These are phyloP conservation scores for Hylomyscus alleni DNA, from an alignment of 2,797 vertebrate species.

Conservation along the genomic window DNA sequence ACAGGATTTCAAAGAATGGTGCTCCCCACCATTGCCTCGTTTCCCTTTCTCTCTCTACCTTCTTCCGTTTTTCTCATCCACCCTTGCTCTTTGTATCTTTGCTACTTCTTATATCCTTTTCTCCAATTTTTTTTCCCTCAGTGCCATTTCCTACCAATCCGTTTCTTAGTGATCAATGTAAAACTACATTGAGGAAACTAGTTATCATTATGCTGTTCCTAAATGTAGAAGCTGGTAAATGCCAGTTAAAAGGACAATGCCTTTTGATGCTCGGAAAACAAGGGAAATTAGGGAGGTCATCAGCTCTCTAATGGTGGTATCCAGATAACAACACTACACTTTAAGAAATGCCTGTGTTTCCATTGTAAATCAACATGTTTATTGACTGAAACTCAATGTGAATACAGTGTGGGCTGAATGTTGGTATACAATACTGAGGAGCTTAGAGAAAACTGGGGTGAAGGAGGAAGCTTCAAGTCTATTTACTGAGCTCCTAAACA, in stretches of 20 bases:
- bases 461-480: constrained; percentile 58
- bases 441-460: constrained; percentile 53
- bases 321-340: constrained; percentile 79
- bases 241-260: constrained; percentile 64
- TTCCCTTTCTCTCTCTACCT: neutral
- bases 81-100: neutral
- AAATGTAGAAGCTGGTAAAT: constrained; percentile 59
- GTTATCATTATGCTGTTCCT: constrained; percentile 50
- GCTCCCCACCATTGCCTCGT: neutral
- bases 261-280: constrained; percentile 75
- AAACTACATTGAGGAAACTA: constrained; percentile 45
- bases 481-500: constrained; percentile 70
- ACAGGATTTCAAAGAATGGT: neutral
- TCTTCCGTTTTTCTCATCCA: neutral
- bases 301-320: constrained; percentile 81
- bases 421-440: constrained; percentile 57
- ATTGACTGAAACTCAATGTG: constrained; percentile 85
- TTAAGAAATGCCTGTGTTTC: constrained; percentile 70
- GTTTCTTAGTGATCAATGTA: constrained; percentile 33
- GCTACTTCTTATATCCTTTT: neutral
- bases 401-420: constrained; percentile 83
- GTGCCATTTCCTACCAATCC: neutral
- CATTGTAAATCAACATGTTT: constrained; percentile 66
- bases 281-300: constrained; percentile 80
- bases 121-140: neutral